Evolutionary conservation across 2,888 invertebrate genomes (phyloP).

Genomic region (Orthosia gothica): DNA sequence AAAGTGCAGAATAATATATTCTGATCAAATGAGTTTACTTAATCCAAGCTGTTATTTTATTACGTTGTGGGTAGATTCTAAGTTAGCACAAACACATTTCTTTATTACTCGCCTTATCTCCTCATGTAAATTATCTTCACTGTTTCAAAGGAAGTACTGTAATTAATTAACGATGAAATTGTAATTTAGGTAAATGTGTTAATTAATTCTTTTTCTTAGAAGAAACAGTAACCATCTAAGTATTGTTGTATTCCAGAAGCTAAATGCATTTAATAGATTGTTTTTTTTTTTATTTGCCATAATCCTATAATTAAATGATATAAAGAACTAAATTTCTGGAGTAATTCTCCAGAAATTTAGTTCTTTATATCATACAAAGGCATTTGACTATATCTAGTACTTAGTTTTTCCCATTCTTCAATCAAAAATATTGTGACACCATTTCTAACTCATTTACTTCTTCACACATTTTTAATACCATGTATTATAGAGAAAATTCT

Average conservation of each 20-base stretch:
- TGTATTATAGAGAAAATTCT: background rate
- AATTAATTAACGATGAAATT: background rate
- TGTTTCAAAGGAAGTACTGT: constrained; percentile 6
- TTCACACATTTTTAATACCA: background rate
- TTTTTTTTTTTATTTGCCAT: no score
- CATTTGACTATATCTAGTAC: constrained; percentile 14
- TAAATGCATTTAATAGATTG: background rate
- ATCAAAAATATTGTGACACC: background rate
- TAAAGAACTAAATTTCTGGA: background rate
- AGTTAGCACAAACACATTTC: constrained; percentile 14
- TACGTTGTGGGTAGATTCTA: background rate
- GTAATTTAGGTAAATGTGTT: background rate
- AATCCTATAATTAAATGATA: background rate
- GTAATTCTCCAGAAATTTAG: no score
- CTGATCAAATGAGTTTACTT: constrained; percentile 21
- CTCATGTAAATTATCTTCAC: background rate
- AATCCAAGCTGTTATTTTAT: constrained; percentile 19
- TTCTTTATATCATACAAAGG: no score
- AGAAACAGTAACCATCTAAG: no score
- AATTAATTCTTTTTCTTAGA: background rate
- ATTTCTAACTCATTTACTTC: constrained; percentile 5
- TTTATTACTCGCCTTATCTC: constrained; percentile 6
- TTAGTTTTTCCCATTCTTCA: background rate
- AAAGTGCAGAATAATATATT: constrained; percentile 22
- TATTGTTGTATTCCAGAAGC: background rate